Evolutionary conservation across 2,113 vertebrate genomes (phyloP), one percentile per base, ranked within the genome.

Genomic region (Tenebrosternarchus preto): DNA sequence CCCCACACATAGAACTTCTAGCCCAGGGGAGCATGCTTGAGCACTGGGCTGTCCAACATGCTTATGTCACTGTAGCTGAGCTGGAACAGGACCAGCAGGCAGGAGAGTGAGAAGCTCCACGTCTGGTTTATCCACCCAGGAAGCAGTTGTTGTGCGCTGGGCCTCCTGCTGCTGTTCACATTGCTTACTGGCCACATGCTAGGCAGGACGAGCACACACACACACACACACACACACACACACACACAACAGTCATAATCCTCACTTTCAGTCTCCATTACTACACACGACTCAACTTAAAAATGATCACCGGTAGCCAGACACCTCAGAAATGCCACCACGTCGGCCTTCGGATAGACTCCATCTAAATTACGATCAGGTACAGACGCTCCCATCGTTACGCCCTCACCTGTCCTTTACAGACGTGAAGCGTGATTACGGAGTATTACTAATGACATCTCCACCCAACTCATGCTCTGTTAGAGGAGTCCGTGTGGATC

Each of bases 381-480:
- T 8, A 66, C 24, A 73, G 29, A 64, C 17, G 12, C 57, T 16
- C 69, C 6, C 60, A 20, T 4, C 29, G 39, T 80, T 81, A 53
- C 56, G n/a, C 68, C 74, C 46, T 79, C 56, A 79, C 24, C 55
- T 20, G 63, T 77, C 68, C 63, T 73, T 76, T 77, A 77, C 73
- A 73, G 53, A 67, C 22, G 73, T 29, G 29, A 67, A 22, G 60
- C 70, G 43, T 80, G 39, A 74, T 73, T 74, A 59, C 19, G 19
- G 61, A 36, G 74, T 74, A 74, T 56, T 57, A 67, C 60, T 74
- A 57, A 73, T 73, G 60, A 56, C 74, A 80, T 66, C 80, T 50
- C 78, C 57, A 64, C 78, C 76, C 70, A 73, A 66, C 68, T 81
- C 53, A 61, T 66, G 59, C 56, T 20, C 66, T 78, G 73, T 73